Evolutionary conservation across 2,797 vertebrate species (phyloP), one percentile per base, ranked within the genome.

Genomic region (Anabas testudineus): DNA sequence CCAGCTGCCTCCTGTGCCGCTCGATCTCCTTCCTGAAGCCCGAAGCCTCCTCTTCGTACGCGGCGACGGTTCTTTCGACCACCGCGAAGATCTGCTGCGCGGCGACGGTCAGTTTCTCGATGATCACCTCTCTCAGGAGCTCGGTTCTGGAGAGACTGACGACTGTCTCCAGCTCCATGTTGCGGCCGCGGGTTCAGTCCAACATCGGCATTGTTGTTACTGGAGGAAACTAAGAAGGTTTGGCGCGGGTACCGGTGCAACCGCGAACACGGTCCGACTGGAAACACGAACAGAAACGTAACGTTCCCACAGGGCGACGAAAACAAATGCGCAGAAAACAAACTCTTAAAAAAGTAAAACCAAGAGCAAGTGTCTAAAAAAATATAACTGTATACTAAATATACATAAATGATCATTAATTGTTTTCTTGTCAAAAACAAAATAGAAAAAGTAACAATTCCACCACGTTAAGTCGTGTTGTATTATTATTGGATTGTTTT

Each of bases 11-110:
- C 71, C 21, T 19, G 77, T 78, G 83, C 28, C 51, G 60, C 3
- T 26, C 55, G n/a, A 79, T 22, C 67, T 83, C 65, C 19, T 10
- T 28, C 2, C 71, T 63, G 43, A 62, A 72, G 28, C 24, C 63
- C 55, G 56, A 15, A 0, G 37, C 70, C 69, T 71, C 78, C 49
- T 57, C 66, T 74, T 86, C 84, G 10, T 83, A 86, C 2, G 51
- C 77, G 10, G 69, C 1, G 4, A 81, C n/a, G 2, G 67, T 72
- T 30, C 46, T 7, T 2, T 81, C 71, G 14, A 84, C 56, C 8
- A 45, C 82, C 1, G 71, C 67, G 0, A 81, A 6, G 45, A 81
- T 80, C 3, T 81, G 78, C 59, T 49, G 51, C 9, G 67, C 67
- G 13, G 74, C 81, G 0, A 59, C 10, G 13, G 12, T 26, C 42